Conservation (phyloP, 2,113 vertebrate species). For the Tragelaphus buxtoni region DNA sequence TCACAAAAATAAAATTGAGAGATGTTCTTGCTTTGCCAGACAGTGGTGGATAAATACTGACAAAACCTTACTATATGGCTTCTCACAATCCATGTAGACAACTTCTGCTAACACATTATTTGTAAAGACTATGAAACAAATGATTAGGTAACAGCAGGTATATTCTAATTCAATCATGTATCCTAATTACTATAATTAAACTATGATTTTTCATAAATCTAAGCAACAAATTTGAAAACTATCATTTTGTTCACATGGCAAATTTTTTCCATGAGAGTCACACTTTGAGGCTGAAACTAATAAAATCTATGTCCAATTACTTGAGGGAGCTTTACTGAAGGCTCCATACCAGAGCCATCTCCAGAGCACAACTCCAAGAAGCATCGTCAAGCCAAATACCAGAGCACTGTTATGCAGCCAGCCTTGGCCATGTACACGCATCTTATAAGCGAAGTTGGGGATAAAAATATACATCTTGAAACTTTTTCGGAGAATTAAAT, state of each 20-base stretch:
- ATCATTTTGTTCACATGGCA: neutral
- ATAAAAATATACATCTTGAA: neutral
- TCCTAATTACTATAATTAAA: neutral
- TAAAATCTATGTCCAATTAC: neutral
- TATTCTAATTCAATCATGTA: neutral
- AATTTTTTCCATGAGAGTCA: neutral
- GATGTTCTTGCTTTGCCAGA: neutral
- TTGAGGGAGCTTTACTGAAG: neutral
- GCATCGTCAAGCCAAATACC: neutral
- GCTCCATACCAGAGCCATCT: neutral
- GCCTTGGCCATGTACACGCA: neutral
- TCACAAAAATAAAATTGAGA: neutral
- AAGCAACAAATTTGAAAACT: neutral
- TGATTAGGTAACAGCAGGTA: neutral
- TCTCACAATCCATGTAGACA: neutral
- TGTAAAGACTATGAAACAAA: slow-evolving; percentile 24
- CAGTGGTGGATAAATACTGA: neutral
- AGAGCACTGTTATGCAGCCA: neutral
- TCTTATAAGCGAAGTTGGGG: neutral
- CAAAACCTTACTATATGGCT: neutral
- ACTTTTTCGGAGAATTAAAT: slow-evolving; percentile 6
- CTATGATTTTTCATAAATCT: neutral
- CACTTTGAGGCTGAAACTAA: neutral
- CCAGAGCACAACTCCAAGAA: neutral
- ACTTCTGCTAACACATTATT: neutral